Conservation (phyloP, 2,113 vertebrate species). For the Microcebus lehilahytsara region DNA sequence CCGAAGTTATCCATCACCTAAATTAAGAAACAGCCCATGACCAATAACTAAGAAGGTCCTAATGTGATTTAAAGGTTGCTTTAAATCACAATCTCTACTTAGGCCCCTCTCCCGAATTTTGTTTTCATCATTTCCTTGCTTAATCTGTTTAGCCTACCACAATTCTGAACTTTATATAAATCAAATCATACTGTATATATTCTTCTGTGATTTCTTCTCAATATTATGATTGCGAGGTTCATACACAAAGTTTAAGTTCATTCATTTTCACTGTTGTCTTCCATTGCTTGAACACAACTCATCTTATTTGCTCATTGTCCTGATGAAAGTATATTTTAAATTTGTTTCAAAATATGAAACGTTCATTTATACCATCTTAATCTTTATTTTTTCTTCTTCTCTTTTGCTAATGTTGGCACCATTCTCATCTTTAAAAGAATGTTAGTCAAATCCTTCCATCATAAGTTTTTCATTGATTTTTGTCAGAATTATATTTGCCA, state of each 20-base stretch:
- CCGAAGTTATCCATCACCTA: not conserved
- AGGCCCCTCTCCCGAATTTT: not conserved
- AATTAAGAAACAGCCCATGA: not conserved
- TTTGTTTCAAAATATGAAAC: not conserved
- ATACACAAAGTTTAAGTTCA: not conserved
- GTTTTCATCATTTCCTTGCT: not conserved
- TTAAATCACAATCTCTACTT: not conserved
- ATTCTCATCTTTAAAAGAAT: not conserved
- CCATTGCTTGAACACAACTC: not conserved
- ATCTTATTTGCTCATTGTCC: not conserved
- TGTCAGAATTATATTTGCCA: not conserved
- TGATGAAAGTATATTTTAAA: not conserved
- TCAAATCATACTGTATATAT: not conserved
- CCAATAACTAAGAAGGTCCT: not conserved
- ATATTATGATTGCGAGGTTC: not conserved
- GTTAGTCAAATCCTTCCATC: not conserved
- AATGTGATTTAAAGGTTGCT: too few relatives aligned
- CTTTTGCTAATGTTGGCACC: too few relatives aligned
- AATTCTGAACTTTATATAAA: not conserved
- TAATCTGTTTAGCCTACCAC: not conserved
- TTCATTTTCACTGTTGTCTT: not conserved
- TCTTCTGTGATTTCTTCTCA: not conserved
- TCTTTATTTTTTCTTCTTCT: not conserved
- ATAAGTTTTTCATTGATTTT: not conserved
- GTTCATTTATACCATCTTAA: not conserved